These are phyloP conservation scores for Chloroclystis v-ata DNA, from an alignment of 2,888 invertebrate species.

Conservation along the genomic window DNA sequence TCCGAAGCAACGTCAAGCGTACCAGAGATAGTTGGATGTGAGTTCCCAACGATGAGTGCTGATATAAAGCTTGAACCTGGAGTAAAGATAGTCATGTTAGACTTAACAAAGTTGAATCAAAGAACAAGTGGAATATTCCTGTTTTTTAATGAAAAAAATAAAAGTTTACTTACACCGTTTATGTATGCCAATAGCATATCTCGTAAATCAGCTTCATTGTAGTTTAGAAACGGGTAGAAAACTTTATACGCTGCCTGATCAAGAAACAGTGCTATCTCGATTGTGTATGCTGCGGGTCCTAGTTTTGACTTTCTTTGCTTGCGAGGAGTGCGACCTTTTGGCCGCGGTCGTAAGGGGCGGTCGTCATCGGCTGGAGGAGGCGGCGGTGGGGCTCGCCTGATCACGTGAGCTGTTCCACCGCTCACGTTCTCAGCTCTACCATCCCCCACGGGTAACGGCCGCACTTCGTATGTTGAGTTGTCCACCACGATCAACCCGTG, in stretches of 20 bases:
- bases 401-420: conserved; percentile 75
- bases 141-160: not conserved
- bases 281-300: conserved; percentile 69
- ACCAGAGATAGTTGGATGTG: conserved; percentile 83
- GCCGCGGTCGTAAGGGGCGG: conserved; percentile 50
- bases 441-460: conserved; percentile 74
- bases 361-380: conserved; percentile 65
- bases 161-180: conserved; percentile 80
- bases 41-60: conserved; percentile 84
- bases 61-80: conserved; percentile 87
- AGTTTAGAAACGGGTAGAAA: conserved; percentile 82
- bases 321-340: conserved; percentile 51
- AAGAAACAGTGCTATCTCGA: conserved; percentile 86
- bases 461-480: conserved; percentile 83
- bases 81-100: conserved; percentile 15
- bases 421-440: conserved; percentile 56
- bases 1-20: conserved; percentile 82
- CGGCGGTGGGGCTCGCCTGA: conserved; percentile 74
- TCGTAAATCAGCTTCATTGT: conserved; percentile 80
- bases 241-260: conserved; percentile 85
- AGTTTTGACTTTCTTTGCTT: conserved; percentile 36
- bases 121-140: too few species aligned
- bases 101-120: too few species aligned
- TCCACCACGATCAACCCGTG: conserved; percentile 83
- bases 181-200: conserved; percentile 88